A percentile compares a stretch with the other conserved stretches of the same genome.
Conservation (phyloP, 2,888 invertebrate species). For the Chrysolina americana region DNA sequence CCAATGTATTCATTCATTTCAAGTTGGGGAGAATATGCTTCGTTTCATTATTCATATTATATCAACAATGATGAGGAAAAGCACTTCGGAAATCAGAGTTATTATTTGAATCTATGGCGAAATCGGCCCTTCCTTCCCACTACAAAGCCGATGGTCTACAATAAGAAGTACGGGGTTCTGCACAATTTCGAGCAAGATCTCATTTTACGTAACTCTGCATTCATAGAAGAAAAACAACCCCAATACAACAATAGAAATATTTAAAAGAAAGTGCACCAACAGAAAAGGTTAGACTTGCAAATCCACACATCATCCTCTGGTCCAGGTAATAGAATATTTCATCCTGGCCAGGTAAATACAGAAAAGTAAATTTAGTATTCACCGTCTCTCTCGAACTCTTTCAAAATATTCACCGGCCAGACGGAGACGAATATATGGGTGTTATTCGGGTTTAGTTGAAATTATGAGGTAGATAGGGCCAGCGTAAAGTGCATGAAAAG, state of each 20-base stretch:
- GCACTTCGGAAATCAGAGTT: not conserved
- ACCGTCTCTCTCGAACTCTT: conserved; percentile 32
- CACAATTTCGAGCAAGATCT: conserved; percentile 41
- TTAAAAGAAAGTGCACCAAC: conserved; percentile 48
- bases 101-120: not conserved
- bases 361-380: conserved; percentile 22
- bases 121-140: conserved; percentile 18
- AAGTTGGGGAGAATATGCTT: too few species aligned
- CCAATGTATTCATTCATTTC: too few species aligned
- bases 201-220: conserved; percentile 45
- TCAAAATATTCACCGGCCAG: conserved; percentile 18
- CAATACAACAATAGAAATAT: conserved; percentile 45
- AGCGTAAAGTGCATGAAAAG: conserved; percentile 40
- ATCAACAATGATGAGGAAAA: not conserved
- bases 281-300: conserved; percentile 59
- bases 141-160: conserved; percentile 7
- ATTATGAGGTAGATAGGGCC: conserved; percentile 43
- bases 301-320: conserved; percentile 48
- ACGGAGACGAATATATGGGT: conserved; percentile 34
- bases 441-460: conserved; percentile 39
- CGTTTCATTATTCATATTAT: too few species aligned
- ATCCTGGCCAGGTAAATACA: conserved; percentile 45
- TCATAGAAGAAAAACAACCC: conserved; percentile 46
- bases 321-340: conserved; percentile 42
- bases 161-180: conserved; percentile 24